These are phyloP conservation scores for Plebejus melissa DNA, from an alignment of 2,888 invertebrate species.

Conservation along the genomic window DNA sequence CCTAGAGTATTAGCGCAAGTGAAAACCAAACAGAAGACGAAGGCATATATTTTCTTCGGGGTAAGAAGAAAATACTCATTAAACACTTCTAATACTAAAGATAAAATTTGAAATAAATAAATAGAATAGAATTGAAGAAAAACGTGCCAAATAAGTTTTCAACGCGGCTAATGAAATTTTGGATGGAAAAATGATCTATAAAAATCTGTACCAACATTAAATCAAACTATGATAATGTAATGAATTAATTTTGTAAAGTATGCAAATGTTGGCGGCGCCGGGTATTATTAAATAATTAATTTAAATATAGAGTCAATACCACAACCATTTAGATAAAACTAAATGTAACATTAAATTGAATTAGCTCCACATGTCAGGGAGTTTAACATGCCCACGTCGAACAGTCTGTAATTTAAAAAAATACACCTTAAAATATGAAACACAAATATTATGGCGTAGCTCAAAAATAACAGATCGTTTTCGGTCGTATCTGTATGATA, in stretches of 20 bases:
- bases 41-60: too few species aligned
- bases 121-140: too few species aligned
- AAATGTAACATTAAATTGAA: background rate
- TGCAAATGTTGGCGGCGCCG: background rate
- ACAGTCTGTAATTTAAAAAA: background rate
- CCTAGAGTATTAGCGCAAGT: too few species aligned
- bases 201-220: background rate
- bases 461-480: background rate
- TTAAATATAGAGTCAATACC: constrained; percentile 10
- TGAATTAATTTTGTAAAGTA: background rate
- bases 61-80: too few species aligned
- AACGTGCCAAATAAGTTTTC: too few species aligned
- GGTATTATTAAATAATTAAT: constrained; percentile 7
- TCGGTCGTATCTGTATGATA: background rate
- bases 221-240: background rate
- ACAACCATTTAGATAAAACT: background rate
- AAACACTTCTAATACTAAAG: too few species aligned
- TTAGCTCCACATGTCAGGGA: background rate
- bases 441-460: background rate
- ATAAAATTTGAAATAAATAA: too few species aligned
- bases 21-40: too few species aligned
- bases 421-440: background rate
- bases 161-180: background rate
- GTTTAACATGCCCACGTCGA: background rate
- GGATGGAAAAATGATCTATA: background rate